These are phyloP conservation scores for Dichetophora obliterata DNA, from an alignment of 2,888 invertebrate genomes.

Conservation along the genomic window DNA sequence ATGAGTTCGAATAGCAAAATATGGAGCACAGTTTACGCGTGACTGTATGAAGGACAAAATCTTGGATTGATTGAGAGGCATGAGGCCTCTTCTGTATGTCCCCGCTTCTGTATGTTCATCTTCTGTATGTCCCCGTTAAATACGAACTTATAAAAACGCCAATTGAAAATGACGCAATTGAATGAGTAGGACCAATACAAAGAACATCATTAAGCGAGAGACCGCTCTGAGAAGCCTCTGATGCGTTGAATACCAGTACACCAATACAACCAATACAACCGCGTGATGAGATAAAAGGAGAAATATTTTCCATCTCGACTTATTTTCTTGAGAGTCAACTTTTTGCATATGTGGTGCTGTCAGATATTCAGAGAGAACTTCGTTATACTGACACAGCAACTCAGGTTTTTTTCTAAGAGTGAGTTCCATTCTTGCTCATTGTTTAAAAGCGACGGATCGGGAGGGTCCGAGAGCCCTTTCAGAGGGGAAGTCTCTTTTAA, in stretches of 20 bases:
- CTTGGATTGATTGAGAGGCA: background rate
- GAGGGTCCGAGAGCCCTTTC: background rate
- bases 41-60: constrained; percentile 1
- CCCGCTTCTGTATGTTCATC: background rate
- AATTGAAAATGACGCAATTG: background rate
- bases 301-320: background rate
- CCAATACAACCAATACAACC: background rate
- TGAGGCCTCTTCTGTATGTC: background rate
- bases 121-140: constrained; percentile 26
- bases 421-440: background rate
- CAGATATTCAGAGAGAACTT: background rate
- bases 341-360: background rate
- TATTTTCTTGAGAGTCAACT: background rate
- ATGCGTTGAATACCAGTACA: background rate
- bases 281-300: constrained; percentile 10
- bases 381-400: background rate
- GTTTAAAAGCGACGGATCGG: background rate
- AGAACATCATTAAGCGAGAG: background rate
- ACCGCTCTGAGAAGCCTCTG: too few species aligned
- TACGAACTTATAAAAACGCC: constrained; percentile 21
- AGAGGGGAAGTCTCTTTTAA: background rate
- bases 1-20: constrained; percentile 23
- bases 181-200: background rate
- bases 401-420: background rate
- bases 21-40: too few species aligned